Evolutionary conservation across 1,140 invertebrate genomes (phyloP).

Genomic region (Ceratina australensis): DNA sequence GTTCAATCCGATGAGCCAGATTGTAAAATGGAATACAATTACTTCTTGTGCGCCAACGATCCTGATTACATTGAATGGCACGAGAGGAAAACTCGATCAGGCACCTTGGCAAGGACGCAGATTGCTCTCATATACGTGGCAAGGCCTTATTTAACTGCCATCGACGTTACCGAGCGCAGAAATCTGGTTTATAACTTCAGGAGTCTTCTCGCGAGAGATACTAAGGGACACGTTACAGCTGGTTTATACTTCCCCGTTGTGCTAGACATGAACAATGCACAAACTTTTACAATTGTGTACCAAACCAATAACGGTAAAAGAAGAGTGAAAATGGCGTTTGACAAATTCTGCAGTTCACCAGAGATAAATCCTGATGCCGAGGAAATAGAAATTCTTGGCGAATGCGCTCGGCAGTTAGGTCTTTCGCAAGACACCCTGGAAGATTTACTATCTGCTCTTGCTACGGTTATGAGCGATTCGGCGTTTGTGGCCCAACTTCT

Average conservation of each 20-base stretch:
- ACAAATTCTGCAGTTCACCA: constrained; percentile 82
- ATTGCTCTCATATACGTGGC: constrained; percentile 87
- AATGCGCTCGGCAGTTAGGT: constrained; percentile 86
- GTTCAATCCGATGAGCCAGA: constrained; percentile 87
- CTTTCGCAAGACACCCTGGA: constrained; percentile 83
- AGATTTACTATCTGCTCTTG: constrained; percentile 82
- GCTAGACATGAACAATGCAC: constrained; percentile 81
- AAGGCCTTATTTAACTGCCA: constrained; percentile 88
- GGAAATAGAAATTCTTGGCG: constrained; percentile 80
- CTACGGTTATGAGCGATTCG: constrained; percentile 85
- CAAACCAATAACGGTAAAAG: constrained; percentile 84
- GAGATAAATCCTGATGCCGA: constrained; percentile 80
- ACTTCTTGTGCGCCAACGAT: constrained; percentile 84
- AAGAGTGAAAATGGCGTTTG: constrained; percentile 86
- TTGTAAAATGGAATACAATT: constrained; percentile 90
- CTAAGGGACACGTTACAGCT: constrained; percentile 88
- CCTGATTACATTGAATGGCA: constrained; percentile 90
- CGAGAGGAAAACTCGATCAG: constrained; percentile 84
- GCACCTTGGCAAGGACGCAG: constrained; percentile 76
- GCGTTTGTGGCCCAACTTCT: constrained; percentile 86
- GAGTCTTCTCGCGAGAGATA: constrained; percentile 88
- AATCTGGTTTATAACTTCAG: constrained; percentile 94
- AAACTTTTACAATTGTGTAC: constrained; percentile 89
- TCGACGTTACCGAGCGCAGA: constrained; percentile 92
- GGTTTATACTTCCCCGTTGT: constrained; percentile 90